These are phyloP conservation scores for Synanceia verrucosa DNA, from an alignment of 2,797 vertebrate genomes.

Conservation along the genomic window DNA sequence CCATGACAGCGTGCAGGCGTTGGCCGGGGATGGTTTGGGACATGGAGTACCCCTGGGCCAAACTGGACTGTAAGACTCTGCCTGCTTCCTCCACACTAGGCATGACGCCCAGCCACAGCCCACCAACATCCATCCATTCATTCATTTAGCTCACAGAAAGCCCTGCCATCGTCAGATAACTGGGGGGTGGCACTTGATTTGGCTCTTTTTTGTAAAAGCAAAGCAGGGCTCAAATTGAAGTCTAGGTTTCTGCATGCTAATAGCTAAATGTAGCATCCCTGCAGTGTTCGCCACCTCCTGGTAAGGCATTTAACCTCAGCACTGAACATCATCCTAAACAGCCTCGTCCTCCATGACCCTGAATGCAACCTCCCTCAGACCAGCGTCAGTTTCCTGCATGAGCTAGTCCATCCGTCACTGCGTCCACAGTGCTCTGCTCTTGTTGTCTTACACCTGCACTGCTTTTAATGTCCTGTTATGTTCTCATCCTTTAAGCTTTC, in stretches of 20 bases:
- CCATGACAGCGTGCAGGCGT: conserved; percentile 78
- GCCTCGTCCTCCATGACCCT: conserved; percentile 4
- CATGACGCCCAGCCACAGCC: conserved; percentile 64
- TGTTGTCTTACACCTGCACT: conserved; percentile 21
- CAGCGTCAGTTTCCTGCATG: conserved; percentile 64
- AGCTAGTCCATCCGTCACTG: conserved; percentile 34
- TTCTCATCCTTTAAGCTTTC: conserved; percentile 25
- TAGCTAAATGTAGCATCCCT: conserved; percentile 27
- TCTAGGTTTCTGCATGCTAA: conserved; percentile 41
- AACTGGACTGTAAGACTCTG: conserved; percentile 78
- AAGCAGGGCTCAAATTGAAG: not conserved
- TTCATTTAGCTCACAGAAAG: conserved; percentile 38
- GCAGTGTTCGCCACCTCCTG: not conserved
- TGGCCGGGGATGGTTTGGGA: conserved; percentile 82
- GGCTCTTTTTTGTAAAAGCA: conserved; percentile 17
- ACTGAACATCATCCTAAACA: conserved; percentile 12
- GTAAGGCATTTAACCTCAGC: conserved; percentile 1
- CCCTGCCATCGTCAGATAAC: conserved; percentile 25
- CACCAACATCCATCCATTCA: conserved; percentile 41
- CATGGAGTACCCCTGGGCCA: conserved; percentile 78
- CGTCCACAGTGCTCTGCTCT: conserved; percentile 20
- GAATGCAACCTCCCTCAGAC: conserved; percentile 39
- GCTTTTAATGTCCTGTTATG: conserved; percentile 18
- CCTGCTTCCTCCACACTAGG: conserved; percentile 74
- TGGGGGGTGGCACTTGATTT: conserved; percentile 29